These are phyloP conservation scores for Drosophila quinaria DNA, from an alignment of 2,888 invertebrate genomes.

Conservation along the genomic window DNA sequence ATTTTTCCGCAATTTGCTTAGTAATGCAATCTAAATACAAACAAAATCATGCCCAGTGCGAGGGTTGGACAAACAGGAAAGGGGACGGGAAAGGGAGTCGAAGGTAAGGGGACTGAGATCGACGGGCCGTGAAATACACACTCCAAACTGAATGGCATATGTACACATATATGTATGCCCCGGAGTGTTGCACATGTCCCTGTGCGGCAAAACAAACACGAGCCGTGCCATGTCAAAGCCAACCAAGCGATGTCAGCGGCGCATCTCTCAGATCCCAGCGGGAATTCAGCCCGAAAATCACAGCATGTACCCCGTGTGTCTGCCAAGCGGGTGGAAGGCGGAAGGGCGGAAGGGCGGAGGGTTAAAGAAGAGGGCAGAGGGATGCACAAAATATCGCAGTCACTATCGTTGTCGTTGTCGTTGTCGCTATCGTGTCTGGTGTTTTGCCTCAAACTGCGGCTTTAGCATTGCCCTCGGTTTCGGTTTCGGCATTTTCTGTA, in stretches of 20 bases:
- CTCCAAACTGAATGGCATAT: slow-evolving; percentile 73
- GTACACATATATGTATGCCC: slow-evolving; percentile 77
- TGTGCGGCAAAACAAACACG: slow-evolving; percentile 78
- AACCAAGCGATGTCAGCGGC: slow-evolving; percentile 64
- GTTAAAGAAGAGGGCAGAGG: background rate
- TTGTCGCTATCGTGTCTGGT: slow-evolving; percentile 36
- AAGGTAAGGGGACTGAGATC: slow-evolving; percentile 42
- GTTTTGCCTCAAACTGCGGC: slow-evolving; percentile 40
- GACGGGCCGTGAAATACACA: slow-evolving; percentile 79
- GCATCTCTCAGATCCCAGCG: slow-evolving; percentile 83
- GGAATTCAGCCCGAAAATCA: slow-evolving; percentile 82
- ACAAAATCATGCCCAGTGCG: slow-evolving; percentile 64
- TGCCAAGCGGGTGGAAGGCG: background rate
- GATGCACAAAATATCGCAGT: slow-evolving; percentile 7
- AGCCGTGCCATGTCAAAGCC: slow-evolving; percentile 71
- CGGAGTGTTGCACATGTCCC: slow-evolving; percentile 83
- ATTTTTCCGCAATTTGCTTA: slow-evolving; percentile 86
- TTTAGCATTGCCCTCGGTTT: slow-evolving; percentile 11
- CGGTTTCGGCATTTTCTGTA: slow-evolving; percentile 19
- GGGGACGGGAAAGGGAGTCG: background rate
- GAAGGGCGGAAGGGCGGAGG: background rate
- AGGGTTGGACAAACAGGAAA: slow-evolving; percentile 39
- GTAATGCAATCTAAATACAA: slow-evolving; percentile 86
- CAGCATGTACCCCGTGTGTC: slow-evolving; percentile 56
- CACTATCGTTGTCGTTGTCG: slow-evolving; percentile 14